Conservation (phyloP, 1,140 invertebrate species). For the Harlomillsia oculata region DNA sequence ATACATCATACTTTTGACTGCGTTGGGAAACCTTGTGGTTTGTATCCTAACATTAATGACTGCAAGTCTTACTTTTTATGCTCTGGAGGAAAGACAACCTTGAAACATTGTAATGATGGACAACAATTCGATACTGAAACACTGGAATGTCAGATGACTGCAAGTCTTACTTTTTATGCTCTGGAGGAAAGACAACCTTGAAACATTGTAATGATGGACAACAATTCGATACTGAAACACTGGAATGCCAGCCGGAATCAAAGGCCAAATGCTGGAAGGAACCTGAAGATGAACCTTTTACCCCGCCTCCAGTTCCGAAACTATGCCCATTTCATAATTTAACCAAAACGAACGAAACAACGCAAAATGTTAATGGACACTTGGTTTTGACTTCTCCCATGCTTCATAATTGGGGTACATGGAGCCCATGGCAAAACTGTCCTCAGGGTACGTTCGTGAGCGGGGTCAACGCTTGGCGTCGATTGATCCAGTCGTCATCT, state of each 20-base stretch:
- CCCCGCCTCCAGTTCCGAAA: background rate
- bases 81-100: background rate
- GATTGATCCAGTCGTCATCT: background rate
- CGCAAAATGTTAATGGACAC: background rate
- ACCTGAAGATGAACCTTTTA: background rate
- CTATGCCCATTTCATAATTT: background rate
- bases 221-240: conserved; percentile 3
- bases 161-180: background rate
- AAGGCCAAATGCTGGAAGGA: conserved; percentile 16
- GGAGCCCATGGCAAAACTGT: conserved; percentile 7
- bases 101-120: conserved; percentile 18
- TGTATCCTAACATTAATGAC: conserved; percentile 7
- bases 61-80: background rate
- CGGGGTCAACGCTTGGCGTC: conserved; percentile 17
- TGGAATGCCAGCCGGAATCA: conserved; percentile 8
- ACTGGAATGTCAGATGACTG: conserved; percentile 15
- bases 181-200: background rate
- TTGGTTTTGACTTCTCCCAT: conserved; percentile 1
- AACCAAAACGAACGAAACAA: background rate
- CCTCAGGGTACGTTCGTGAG: conserved; percentile 1
- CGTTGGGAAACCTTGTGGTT: background rate
- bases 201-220: conserved; percentile 20
- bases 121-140: conserved; percentile 8
- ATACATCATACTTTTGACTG: background rate
- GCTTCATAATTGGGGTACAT: conserved; percentile 8